Base-by-base conservation (phyloP, 1,140 invertebrate species). In the Drosophila obscura region DNA sequence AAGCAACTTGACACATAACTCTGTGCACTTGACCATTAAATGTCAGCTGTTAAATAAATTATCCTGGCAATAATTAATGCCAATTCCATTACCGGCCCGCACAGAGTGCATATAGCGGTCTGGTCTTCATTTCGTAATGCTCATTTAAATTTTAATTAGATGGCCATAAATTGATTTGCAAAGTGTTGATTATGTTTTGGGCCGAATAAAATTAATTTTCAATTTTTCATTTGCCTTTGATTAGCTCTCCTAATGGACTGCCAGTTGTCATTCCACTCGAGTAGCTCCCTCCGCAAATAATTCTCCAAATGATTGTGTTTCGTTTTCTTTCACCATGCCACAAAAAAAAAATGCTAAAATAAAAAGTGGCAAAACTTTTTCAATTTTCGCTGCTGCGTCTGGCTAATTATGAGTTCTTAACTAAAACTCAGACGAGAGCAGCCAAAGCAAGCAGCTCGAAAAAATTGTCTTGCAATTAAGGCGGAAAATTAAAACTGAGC, bases 21-120 rank as follows among this genome's bases (percentile, higher is more conserved):
- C 31, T 50, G 48, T 19, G 22, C 44, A 56, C 16, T 22, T 19
- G 57, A 19, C 45, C 71, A 73, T 73, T 24, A 58, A 69, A 73
- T 73, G 71, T 73, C 68, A 65, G 49, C 61, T 65, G 69, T 65
- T 74, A 66, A 74, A 43, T 74, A 52, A 74, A 74, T 74, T 71
- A 60, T 50, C 35, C 5, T 9, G 0, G n/a, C 26, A 24, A 39
- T 69, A 52, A 60, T 72, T 72, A 72, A 71, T 61, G 71, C 13
- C 16, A 1, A 71, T 59, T 48, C 24, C 49, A 72, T 61, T 72
- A 52, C 19, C 16, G 5, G 5, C 2, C 28, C 28, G 7, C 28
- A 31, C 31, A 31, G 11, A 35, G 35, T 13, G 28, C 16, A 51
- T 22, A 39, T 22, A 46, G 19, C 15, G 26, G 35, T 5, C 39